phyloP scores from a whole-genome alignment of 2,888 invertebrate genomes.

The Stenodema calcarata region DNA sequence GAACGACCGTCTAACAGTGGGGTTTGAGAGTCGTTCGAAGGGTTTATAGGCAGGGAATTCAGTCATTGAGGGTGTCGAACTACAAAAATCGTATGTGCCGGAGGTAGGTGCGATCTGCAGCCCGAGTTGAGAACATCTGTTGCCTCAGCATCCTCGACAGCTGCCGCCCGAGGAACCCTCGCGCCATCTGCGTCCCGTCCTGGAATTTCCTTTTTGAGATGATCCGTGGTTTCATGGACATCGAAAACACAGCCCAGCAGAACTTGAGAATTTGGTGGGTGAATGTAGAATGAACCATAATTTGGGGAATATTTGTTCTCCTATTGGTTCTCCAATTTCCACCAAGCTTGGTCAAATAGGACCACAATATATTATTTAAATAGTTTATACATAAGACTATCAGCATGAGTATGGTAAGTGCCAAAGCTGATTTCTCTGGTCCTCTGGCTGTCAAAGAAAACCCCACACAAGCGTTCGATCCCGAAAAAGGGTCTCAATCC shows the following conservation, averaged over 20 bases:
- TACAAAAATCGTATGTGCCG: neutral
- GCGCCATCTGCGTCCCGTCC: neutral
- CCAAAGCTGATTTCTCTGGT: too few relatives aligned
- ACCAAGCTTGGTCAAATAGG: too few relatives aligned
- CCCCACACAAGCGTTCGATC: neutral
- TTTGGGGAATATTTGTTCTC: neutral
- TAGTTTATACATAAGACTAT: too few relatives aligned
- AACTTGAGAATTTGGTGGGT: neutral
- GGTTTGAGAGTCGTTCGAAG: neutral
- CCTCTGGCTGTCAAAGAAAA: neutral
- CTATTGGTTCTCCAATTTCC: too few relatives aligned
- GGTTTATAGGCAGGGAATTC: neutral
- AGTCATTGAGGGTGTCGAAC: neutral
- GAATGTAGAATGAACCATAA: neutral
- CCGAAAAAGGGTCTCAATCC: neutral
- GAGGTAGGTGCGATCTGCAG: neutral
- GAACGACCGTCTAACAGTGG: too few relatives aligned
- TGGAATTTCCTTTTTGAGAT: neutral
- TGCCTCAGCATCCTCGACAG: neutral
- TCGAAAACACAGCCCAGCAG: neutral
- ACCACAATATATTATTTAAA: too few relatives aligned
- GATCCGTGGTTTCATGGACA: neutral
- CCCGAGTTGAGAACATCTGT: neutral
- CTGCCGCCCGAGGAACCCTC: neutral
- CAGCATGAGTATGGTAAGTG: too few relatives aligned